Evolutionary conservation across 2,888 invertebrate species (phyloP), one percentile per base, ranked within the genome.

Genomic region (Punctoribates punctum): DNA sequence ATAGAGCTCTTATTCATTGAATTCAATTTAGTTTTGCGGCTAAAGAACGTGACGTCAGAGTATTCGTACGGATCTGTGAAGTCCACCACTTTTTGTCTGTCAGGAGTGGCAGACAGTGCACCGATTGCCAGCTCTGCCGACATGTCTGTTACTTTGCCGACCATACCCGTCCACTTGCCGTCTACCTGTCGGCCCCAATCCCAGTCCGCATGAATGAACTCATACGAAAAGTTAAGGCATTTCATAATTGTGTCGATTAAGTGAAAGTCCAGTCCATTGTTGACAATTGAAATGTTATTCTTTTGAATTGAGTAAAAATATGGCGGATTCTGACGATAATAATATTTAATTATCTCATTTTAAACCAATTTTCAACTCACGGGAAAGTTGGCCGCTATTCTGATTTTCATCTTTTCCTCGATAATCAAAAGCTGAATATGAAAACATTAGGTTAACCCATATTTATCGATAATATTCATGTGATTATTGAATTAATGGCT

Each of bases 21-120:
- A 60, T 23, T 60, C 15, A 62, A 13, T 11, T 62, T 62, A 25
- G 23, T 23, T 62, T 27, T 25, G 4, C 62, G 62, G 15, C 23
- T 62, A 13, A 62, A 62, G 27, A 62, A 62, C 6, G 62, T 62
- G 1, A 62, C 25, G 17, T 62, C 62, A 23, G 62, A 62, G 27
- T 62, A 62, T 9, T 62, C 20, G 27, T 62, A 62, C 2, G 62
- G 62, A 62, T 27, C 6, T 4, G 62, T 62, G 27, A 62, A 62
- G 62, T 62, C 62, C 1, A 62, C 62, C 27, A 62, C 62, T 27
- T 25, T 6, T 6, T 62, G 23, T 27, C 62, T 62, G 8, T 62
- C 62, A 5, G 62, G 15, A 27, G 20, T 27, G 0, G 62, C 25
- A 1, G 62, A 62, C 1, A 62, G 62, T 1, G 27, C 62, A 27